A percentile compares a stretch with the other conserved stretches of the same genome.
Conservation (phyloP, 2,113 vertebrate genomes). For the Xenopus borealis region DNA sequence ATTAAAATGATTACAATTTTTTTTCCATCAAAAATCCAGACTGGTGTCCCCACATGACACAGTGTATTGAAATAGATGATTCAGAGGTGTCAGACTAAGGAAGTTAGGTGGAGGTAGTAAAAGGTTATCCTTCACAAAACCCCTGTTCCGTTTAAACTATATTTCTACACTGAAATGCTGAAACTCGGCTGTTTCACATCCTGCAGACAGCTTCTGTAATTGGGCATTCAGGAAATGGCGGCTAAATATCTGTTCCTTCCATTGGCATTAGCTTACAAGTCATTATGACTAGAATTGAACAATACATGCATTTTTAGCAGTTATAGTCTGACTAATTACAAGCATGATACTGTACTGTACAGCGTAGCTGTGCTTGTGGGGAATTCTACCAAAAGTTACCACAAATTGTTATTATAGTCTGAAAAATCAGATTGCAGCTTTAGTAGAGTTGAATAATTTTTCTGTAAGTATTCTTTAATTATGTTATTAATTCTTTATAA, state of each 20-base stretch:
- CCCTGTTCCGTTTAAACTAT: slow-evolving; percentile 52
- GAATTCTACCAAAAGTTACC: background rate
- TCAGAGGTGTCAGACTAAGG: slow-evolving; percentile 6
- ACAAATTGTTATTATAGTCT: no score
- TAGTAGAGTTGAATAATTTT: no score
- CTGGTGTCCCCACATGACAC: slow-evolving; percentile 31
- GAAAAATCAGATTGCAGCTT: no score
- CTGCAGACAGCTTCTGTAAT: slow-evolving; percentile 52
- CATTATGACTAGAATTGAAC: slow-evolving; percentile 16
- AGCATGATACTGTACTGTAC: slow-evolving; percentile 30
- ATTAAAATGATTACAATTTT: no score
- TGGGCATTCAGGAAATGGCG: slow-evolving; percentile 50
- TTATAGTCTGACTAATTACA: slow-evolving; percentile 41
- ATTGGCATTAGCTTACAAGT: slow-evolving; percentile 35
- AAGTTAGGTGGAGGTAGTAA: slow-evolving; percentile 57
- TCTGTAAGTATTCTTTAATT: no score
- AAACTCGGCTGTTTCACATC: slow-evolving; percentile 55
- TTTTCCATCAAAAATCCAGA: background rate
- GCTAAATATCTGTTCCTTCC: slow-evolving; percentile 47
- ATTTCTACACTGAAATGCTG: slow-evolving; percentile 48
- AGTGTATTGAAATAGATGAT: slow-evolving; percentile 36
- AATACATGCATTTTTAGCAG: background rate
- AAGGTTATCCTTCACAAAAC: slow-evolving; percentile 58
- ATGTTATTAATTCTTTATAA: no score
- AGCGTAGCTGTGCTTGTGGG: slow-evolving; percentile 4